phyloP scores from a whole-genome alignment of 2,888 invertebrate genomes.

The Acanthoscelides obtectus region DNA sequence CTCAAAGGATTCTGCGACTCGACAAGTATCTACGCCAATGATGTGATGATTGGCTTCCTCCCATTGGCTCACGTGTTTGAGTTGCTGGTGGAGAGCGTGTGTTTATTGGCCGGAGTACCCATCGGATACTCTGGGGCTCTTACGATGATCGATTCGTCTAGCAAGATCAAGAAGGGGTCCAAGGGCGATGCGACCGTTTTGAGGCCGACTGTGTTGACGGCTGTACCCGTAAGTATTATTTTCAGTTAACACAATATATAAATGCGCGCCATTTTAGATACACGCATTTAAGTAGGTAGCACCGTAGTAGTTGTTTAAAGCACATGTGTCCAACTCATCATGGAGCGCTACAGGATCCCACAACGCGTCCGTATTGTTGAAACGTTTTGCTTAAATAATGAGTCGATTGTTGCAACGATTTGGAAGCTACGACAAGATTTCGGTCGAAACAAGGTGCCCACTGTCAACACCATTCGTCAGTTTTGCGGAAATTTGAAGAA shows the following conservation, averaged over 20 bases:
- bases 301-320: too few relatives aligned
- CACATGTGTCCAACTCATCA: too few relatives aligned
- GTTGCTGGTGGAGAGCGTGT: slow-evolving; percentile 84
- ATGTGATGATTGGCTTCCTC: slow-evolving; percentile 90
- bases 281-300: too few relatives aligned
- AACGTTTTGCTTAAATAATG: too few relatives aligned
- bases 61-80: slow-evolving; percentile 97
- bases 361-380: too few relatives aligned
- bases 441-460: too few relatives aligned
- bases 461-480: too few relatives aligned
- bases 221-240: slow-evolving; percentile 76
- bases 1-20: slow-evolving; percentile 78
- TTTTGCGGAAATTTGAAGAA: too few relatives aligned
- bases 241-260: not conserved
- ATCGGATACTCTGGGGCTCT: slow-evolving; percentile 96
- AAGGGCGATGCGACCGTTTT: slow-evolving; percentile 91
- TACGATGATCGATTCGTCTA: slow-evolving; percentile 88
- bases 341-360: too few relatives aligned
- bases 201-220: slow-evolving; percentile 89
- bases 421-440: too few relatives aligned
- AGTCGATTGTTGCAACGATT: too few relatives aligned
- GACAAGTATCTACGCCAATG: slow-evolving; percentile 65
- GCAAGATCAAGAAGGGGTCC: slow-evolving; percentile 93
- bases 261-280: not conserved
- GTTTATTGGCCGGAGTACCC: slow-evolving; percentile 78